Conservation (phyloP, 2,888 invertebrate species). For the Epistrophe eligans region DNA sequence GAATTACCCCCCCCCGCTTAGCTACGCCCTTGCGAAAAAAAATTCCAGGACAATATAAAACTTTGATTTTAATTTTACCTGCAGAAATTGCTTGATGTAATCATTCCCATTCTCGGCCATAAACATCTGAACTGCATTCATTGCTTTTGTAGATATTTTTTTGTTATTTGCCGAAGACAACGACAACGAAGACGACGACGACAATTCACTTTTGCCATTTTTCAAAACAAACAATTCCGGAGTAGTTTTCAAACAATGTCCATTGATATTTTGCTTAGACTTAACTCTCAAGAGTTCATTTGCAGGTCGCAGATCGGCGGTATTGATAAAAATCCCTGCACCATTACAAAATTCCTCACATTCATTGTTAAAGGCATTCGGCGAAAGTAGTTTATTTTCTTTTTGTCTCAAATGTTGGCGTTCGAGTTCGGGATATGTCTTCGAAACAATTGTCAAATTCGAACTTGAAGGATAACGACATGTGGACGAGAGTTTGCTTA, state of each 20-base stretch:
- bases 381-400: constrained; percentile 42
- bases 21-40: neutral
- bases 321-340: constrained; percentile 41
- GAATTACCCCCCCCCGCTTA: neutral
- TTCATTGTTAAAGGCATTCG: constrained; percentile 39
- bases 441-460: constrained; percentile 70
- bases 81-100: constrained; percentile 88
- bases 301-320: constrained; percentile 49
- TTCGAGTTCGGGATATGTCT: constrained; percentile 54
- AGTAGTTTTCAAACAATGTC: constrained; percentile 36
- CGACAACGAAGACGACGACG: constrained; percentile 9
- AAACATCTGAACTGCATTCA: constrained; percentile 87
- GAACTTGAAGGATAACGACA: constrained; percentile 74
- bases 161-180: constrained; percentile 54
- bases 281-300: constrained; percentile 37
- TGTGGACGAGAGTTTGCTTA: constrained; percentile 57
- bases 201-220: constrained; percentile 32
- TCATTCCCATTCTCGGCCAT: constrained; percentile 87
- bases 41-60: neutral
- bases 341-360: constrained; percentile 40
- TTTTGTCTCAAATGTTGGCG: constrained; percentile 46
- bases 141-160: constrained; percentile 86
- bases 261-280: constrained; percentile 37
- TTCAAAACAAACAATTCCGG: constrained; percentile 37
- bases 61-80: constrained; percentile 84